Base-by-base conservation (phyloP, 2,113 vertebrate genomes). In the Crypturellus undulatus region DNA sequence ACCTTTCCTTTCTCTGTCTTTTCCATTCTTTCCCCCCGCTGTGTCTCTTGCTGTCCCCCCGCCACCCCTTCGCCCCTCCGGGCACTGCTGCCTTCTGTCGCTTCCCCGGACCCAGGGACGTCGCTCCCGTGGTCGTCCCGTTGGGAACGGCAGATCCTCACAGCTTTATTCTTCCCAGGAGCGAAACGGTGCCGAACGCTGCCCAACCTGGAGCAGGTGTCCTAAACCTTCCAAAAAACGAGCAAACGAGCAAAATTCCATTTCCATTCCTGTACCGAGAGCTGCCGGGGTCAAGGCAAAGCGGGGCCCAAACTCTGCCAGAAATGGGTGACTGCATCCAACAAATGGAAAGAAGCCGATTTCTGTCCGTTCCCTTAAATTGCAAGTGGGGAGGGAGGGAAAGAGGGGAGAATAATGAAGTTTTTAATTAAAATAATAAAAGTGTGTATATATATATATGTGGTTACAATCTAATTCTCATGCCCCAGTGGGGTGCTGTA, bases 401-500 rank as follows among this genome's bases (percentile, higher is more conserved):
- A 82, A 89, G 92, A 94, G 96, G 96, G 93, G 86, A 92, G 96
- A 96, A 93, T 93, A 84, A 94, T 96, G 96, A 97, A 96, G 96
- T 97, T 98, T 98, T 97, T 98, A 98, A 97, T 95, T 96, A 97
- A 96, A 84, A 64, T 91, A 97, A 92, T 89, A 92, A 91, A 92
- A 92, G 84, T 94, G 87, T 96, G 76, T 96, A 84, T 96, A 90
- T 96, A 93, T 97, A 95, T 97, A 94, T 97, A 81, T 95, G 94
- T 97, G 97, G 97, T 96, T 97, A 97, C 91, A 95, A 97, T 97
- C 96, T 97, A 97, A 94, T 96, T 96, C 95, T 96, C 91, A 72
- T 95, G 96, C 98, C 97, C 97, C 97, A 97, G 97, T 97, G 97
- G 98, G 97, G 97, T 96, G 94, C 96, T 98, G 97, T 98, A 97